Conservation (phyloP, 2,888 invertebrate genomes). For the Trilocha varians region DNA sequence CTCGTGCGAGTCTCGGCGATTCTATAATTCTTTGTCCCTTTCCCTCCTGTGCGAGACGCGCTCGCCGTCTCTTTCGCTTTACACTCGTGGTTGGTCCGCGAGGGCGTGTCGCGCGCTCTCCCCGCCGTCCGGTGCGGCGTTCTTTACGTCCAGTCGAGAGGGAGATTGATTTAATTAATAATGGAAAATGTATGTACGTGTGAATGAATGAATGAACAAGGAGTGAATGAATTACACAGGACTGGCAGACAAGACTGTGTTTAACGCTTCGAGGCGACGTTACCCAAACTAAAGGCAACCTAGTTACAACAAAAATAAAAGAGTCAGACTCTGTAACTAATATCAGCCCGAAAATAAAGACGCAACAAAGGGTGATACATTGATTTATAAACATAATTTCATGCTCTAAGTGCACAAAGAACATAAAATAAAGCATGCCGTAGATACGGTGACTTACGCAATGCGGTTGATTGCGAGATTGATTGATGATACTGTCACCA, state of each 20-base stretch:
- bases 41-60: conserved; percentile 39
- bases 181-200: conserved; percentile 30
- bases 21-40: conserved; percentile 56
- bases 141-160: conserved; percentile 27
- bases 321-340: conserved; percentile 4
- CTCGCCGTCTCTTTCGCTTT: conserved; percentile 27
- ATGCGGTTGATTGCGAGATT: conserved; percentile 94
- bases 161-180: conserved; percentile 25
- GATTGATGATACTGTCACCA: conserved; percentile 93
- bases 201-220: conserved; percentile 24
- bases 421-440: conserved; percentile 48
- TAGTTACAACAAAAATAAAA: conserved; percentile 2
- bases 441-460: conserved; percentile 82
- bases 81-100: conserved; percentile 28
- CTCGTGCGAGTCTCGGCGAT: conserved; percentile 63
- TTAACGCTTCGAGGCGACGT: neutral
- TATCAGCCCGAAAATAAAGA: conserved; percentile 5
- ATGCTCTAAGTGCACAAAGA: conserved; percentile 58
- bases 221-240: conserved; percentile 21
- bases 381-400: conserved; percentile 20
- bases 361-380: conserved; percentile 2
- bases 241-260: conserved; percentile 3
- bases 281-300: neutral
- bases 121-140: conserved; percentile 44
- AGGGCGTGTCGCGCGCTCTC: conserved; percentile 34